Conservation (phyloP, 2,113 vertebrate genomes). For the Mirza zaza region DNA sequence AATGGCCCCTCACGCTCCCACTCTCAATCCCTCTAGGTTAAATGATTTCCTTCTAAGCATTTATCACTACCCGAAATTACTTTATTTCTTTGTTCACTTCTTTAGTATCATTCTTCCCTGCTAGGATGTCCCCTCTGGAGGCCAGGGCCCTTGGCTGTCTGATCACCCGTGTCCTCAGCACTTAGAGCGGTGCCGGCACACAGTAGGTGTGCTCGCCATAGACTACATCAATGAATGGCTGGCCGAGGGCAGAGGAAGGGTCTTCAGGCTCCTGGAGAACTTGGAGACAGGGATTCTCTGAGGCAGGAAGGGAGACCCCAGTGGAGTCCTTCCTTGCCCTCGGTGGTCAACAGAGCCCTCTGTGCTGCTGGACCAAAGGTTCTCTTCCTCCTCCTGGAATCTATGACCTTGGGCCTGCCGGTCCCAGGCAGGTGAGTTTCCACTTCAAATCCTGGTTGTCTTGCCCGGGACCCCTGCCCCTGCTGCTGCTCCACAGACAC, state of each 20-base stretch:
- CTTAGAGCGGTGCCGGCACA: background rate
- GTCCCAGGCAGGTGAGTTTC: background rate
- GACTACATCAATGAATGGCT: no score
- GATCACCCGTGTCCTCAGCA: background rate
- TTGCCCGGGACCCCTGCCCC: background rate
- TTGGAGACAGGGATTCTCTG: background rate
- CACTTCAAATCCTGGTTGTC: background rate
- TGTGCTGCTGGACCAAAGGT: background rate
- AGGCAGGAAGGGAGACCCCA: no score
- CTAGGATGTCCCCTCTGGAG: background rate
- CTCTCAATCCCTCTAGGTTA: background rate
- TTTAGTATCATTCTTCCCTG: background rate
- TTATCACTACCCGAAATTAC: background rate
- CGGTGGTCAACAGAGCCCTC: background rate
- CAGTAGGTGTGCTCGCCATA: background rate
- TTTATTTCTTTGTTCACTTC: background rate
- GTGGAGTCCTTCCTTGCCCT: no score
- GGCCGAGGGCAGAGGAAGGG: background rate
- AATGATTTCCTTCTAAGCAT: background rate
- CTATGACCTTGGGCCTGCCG: background rate
- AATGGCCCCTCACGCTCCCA: background rate
- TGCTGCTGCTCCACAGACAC: background rate
- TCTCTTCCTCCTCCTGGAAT: background rate
- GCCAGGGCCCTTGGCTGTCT: background rate
- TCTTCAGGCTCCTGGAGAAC: background rate